Evolutionary conservation across 2,113 vertebrate genomes (phyloP).

Genomic region (Zosterops hypoxanthus): DNA sequence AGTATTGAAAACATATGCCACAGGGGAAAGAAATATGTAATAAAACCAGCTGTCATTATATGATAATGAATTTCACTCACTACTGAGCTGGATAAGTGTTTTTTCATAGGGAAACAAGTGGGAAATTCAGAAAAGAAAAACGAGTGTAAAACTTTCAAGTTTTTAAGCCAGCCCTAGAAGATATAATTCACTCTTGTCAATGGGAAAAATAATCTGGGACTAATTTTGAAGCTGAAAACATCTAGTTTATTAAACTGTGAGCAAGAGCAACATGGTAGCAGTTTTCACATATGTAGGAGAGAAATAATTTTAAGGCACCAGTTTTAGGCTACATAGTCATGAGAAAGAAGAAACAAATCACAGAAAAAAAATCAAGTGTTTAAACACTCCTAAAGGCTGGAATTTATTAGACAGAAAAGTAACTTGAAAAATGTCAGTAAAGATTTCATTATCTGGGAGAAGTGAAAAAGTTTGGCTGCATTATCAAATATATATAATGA

Average conservation of each 20-base stretch:
- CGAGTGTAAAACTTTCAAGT: not conserved
- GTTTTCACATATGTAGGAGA: not conserved
- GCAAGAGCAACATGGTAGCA: not conserved
- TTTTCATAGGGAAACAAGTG: not conserved
- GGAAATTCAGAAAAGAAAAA: not conserved
- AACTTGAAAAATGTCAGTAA: not conserved
- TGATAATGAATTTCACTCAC: conserved; percentile 32
- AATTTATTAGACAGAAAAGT: not conserved
- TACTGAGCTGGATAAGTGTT: conserved; percentile 8
- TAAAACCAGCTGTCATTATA: conserved; percentile 53
- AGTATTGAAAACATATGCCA: conserved; percentile 51
- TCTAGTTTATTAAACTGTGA: not conserved
- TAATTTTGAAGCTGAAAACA: not conserved
- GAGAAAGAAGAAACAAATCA: not conserved
- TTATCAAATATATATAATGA: not conserved
- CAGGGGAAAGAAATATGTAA: conserved; percentile 31
- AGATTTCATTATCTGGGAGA: not conserved
- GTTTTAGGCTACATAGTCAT: not conserved
- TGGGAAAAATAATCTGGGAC: not conserved
- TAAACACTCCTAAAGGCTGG: not conserved
- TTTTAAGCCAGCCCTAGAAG: not conserved
- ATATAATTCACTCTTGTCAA: not conserved
- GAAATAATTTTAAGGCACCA: not conserved
- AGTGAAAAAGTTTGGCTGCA: not conserved
- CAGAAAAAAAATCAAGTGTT: not conserved